Base-by-base conservation (phyloP, 1,140 invertebrate genomes). In the Nasonia longicornis region DNA sequence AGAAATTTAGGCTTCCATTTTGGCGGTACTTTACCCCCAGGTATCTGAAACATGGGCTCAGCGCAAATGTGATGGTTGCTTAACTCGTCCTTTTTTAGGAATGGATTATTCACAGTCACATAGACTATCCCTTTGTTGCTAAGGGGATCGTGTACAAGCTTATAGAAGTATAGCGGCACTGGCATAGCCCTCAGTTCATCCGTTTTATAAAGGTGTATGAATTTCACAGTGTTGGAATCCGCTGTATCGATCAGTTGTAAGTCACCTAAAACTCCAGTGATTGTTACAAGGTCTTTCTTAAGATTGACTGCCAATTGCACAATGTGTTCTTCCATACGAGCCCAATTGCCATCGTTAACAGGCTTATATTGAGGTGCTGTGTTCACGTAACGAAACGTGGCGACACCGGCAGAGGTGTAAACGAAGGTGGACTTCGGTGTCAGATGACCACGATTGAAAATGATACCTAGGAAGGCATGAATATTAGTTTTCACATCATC, bases 61-160 rank as follows among this genome's bases (percentile, higher is more conserved):
- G 45, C 12, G 35, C 77, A 78, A 20, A 78, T 58, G 6, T 67
- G 67, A 69, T 78, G 48, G 11, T 78, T 22, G 10, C 14, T 8
- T 26, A 89, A 89, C n/a, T 89, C 11, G 14, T 80, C 74, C 1
- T 1, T 1, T 11, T 42, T 42, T 3, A 45, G 3, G 83, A 91
- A 90, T 4, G 92, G 92, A 85, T 92, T 92, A 75, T 93, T 92
- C 6, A 92, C 87, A 22, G 90, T 91, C 16, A 92, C 83, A 70
- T 91, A 89, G 8, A 89, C 91, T 6, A 91, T 89, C 0, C 89
- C 92, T 64, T 81, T 85, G 64, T 86, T 86, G 3, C 86, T 86
- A 3, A 67, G 73, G 6, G 88, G 87, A 77, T 92, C 90, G 77
- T 91, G 90, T 7, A 92, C 87, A n/a, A 92, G 89, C 86, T 92